phyloP scores from a whole-genome alignment of 2,113 vertebrate genomes.

The Menura novaehollandiae region DNA sequence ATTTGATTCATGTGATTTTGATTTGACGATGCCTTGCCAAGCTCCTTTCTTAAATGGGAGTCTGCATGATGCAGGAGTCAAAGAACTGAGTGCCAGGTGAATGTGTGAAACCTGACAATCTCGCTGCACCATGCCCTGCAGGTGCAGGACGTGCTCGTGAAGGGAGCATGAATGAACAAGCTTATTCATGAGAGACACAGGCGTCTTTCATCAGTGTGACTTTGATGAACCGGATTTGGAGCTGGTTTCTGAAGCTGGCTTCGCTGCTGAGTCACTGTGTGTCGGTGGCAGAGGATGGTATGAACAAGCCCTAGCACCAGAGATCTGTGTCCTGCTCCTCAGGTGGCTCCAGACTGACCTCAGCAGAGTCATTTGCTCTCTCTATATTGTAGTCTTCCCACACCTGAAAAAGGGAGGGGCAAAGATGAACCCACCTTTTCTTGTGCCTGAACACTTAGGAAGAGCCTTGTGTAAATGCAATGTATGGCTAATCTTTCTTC shows the following conservation, averaged over 20 bases:
- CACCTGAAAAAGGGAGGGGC: not conserved
- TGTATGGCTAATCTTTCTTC: not conserved
- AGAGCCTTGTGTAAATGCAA: not conserved
- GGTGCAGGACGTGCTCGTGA: not conserved
- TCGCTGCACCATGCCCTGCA: not conserved
- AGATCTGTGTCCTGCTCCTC: not conserved
- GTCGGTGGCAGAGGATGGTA: not conserved
- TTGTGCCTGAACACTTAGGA: not conserved
- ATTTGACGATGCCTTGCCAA: not conserved
- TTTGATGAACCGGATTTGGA: not conserved
- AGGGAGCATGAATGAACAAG: not conserved
- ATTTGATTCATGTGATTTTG: not conserved
- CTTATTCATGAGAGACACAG: not conserved
- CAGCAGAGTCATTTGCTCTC: not conserved
- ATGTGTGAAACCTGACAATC: not conserved
- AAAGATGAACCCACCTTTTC: not conserved
- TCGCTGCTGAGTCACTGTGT: not conserved
- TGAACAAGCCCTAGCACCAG: not conserved
- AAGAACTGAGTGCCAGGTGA: not conserved
- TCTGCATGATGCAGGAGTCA: not conserved
- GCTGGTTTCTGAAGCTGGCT: not conserved
- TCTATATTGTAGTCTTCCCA: not conserved
- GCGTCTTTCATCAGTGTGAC: not conserved
- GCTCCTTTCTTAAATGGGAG: not conserved
- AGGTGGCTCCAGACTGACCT: not conserved